phyloP scores from a whole-genome alignment of 1,140 invertebrate species.

The Metopolophium dirhodum region DNA sequence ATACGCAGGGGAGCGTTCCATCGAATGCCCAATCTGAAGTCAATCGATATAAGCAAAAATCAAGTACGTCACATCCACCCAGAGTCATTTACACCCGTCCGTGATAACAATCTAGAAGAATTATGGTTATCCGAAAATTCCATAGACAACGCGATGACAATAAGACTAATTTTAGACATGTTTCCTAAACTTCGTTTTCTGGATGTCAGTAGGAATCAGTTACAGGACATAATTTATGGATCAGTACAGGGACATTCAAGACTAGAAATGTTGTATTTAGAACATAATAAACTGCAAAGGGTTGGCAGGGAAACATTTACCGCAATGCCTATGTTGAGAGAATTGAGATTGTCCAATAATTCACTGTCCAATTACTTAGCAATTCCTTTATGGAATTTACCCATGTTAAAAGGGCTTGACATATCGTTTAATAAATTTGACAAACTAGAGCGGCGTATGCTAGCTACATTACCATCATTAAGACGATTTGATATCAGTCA shows the following conservation, averaged over 20 bases:
- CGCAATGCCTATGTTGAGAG: conserved; percentile 80
- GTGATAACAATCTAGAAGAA: conserved; percentile 74
- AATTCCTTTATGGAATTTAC: conserved; percentile 80
- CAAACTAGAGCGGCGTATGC: conserved; percentile 72
- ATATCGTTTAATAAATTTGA: conserved; percentile 78
- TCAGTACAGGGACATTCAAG: conserved; percentile 77
- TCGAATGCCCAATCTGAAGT: conserved; percentile 74
- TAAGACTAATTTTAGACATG: conserved; percentile 75
- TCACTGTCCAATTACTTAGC: conserved; percentile 70
- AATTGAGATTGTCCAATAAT: conserved; percentile 80
- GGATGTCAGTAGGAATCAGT: conserved; percentile 61
- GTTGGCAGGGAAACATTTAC: conserved; percentile 79
- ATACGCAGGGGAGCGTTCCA: conserved; percentile 77
- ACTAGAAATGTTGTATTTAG: conserved; percentile 79
- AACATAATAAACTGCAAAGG: conserved; percentile 76
- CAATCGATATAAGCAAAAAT: conserved; percentile 80
- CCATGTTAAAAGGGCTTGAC: conserved; percentile 80
- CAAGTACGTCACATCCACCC: conserved; percentile 78
- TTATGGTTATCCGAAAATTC: conserved; percentile 78
- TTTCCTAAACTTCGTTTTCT: conserved; percentile 70
- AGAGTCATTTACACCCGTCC: conserved; percentile 76
- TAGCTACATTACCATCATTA: conserved; percentile 78
- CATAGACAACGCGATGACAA: conserved; percentile 74
- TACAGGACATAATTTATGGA: conserved; percentile 78
- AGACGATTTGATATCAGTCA: conserved; percentile 79